Conservation (phyloP, 2,113 vertebrate genomes). For the Centropristis striata region DNA sequence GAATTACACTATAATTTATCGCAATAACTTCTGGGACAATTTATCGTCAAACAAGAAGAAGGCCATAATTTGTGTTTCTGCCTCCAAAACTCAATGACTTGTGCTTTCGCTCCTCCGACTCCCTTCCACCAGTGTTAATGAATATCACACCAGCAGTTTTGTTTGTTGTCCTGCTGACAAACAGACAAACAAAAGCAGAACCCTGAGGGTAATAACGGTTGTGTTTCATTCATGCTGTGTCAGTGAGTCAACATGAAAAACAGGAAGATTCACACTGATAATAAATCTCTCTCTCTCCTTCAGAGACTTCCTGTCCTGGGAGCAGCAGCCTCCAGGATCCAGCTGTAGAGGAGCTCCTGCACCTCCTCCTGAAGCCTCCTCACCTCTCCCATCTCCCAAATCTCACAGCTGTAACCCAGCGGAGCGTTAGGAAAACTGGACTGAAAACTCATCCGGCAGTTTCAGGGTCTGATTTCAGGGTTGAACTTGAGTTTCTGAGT, state of each 20-base stretch:
- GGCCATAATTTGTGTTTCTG: too few species aligned
- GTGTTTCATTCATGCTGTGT: neutral
- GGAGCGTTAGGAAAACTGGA: neutral
- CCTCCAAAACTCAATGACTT: too few species aligned
- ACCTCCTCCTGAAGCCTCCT: slow-evolving; percentile 60
- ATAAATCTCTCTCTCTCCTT: neutral
- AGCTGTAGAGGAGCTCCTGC: slow-evolving; percentile 47
- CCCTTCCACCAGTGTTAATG: too few species aligned
- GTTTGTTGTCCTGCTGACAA: too few species aligned
- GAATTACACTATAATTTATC: too few species aligned
- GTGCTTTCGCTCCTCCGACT: too few species aligned
- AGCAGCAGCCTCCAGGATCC: slow-evolving; percentile 83
- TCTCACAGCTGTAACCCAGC: slow-evolving; percentile 1
- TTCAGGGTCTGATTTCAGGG: slow-evolving; percentile 14
- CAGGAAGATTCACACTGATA: too few species aligned
- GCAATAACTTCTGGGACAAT: too few species aligned
- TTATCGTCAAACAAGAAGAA: too few species aligned
- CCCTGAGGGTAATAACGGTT: too few species aligned
- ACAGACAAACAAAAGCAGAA: too few species aligned
- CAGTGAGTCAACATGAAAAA: neutral
- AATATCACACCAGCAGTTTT: too few species aligned
- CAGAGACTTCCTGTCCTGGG: slow-evolving; percentile 84
- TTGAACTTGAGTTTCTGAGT: neutral
- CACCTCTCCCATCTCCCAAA: neutral
- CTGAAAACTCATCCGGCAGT: neutral